Evolutionary conservation across 2,113 vertebrate species (phyloP).

Genomic region (Copsychus sechellarum): DNA sequence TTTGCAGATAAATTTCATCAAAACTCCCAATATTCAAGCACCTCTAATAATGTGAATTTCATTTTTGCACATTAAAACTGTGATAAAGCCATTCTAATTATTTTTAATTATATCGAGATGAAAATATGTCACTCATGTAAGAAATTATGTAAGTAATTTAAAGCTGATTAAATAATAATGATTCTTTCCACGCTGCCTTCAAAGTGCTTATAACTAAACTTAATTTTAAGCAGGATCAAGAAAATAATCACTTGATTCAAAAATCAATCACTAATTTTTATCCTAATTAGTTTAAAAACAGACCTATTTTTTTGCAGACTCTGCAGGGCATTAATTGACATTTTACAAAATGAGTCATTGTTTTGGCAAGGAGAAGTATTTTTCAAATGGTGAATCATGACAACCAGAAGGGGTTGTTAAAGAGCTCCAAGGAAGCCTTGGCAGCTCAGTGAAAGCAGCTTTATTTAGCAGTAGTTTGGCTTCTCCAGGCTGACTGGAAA

Average conservation of each 20-base stretch:
- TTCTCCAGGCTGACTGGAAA: neutral
- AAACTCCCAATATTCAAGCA: slow-evolving; percentile 3
- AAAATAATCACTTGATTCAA: slow-evolving; percentile 52
- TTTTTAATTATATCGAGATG: slow-evolving; percentile 51
- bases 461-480: neutral
- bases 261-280: slow-evolving; percentile 49
- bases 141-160: slow-evolving; percentile 49
- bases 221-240: slow-evolving; percentile 57
- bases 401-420: neutral
- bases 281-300: slow-evolving; percentile 31
- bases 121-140: slow-evolving; percentile 25
- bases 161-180: slow-evolving; percentile 63
- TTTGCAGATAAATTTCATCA: neutral
- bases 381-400: neutral
- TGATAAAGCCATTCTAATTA: slow-evolving; percentile 39
- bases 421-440: neutral
- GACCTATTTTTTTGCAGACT: neutral
- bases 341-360: slow-evolving; percentile 11
- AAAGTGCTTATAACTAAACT: slow-evolving; percentile 35
- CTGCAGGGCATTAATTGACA: slow-evolving; percentile 25
- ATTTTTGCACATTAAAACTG: slow-evolving; percentile 34
- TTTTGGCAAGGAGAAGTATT: neutral
- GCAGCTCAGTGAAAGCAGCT: neutral
- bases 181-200: slow-evolving; percentile 21
- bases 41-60: neutral